Percentiles rank a stretch among this genome's conserved stretches.
These are phyloP conservation scores for Meandrina meandrites DNA, from an alignment of 92 coral and sea anemone genomes.

Conservation along the genomic window DNA sequence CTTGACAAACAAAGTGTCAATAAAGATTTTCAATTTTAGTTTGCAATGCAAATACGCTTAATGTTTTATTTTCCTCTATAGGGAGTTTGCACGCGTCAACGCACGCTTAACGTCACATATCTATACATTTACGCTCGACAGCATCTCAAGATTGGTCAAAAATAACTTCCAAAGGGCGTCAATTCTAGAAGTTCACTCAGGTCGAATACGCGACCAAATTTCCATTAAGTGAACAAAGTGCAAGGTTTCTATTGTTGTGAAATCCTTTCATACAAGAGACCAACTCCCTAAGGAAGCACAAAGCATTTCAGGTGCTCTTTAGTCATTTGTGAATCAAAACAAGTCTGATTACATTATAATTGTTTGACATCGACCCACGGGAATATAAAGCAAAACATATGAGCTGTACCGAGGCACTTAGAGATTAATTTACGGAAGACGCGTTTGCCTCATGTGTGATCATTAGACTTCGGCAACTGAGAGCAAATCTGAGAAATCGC, in stretches of 20 bases:
- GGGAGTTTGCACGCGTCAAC: not conserved
- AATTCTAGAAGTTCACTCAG: not conserved
- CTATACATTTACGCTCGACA: not conserved
- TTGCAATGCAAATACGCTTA: conserved; percentile 39
- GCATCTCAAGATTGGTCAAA: not conserved
- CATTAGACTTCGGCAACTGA: not conserved
- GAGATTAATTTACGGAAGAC: not conserved
- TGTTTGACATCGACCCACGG: conserved; percentile 30
- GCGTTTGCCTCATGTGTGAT: not conserved
- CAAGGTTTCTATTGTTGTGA: not conserved
- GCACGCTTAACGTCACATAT: not conserved
- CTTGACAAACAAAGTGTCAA: conserved; percentile 14
- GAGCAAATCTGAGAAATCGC: not conserved
- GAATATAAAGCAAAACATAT: not conserved
- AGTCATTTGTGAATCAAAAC: conserved; percentile 32
- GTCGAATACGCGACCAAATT: not conserved
- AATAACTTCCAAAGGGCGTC: not conserved
- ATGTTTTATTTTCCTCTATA: not conserved
- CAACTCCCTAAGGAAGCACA: conserved; percentile 24
- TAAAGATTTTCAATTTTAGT: conserved; percentile 15
- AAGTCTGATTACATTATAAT: conserved; percentile 28
- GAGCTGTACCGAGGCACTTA: not conserved
- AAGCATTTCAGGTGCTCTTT: conserved; percentile 19
- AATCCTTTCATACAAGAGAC: not conserved
- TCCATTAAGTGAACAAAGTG: conserved; percentile 8